Conservation (phyloP, 2,888 invertebrate species). For the Eupithecia pulchellata region DNA sequence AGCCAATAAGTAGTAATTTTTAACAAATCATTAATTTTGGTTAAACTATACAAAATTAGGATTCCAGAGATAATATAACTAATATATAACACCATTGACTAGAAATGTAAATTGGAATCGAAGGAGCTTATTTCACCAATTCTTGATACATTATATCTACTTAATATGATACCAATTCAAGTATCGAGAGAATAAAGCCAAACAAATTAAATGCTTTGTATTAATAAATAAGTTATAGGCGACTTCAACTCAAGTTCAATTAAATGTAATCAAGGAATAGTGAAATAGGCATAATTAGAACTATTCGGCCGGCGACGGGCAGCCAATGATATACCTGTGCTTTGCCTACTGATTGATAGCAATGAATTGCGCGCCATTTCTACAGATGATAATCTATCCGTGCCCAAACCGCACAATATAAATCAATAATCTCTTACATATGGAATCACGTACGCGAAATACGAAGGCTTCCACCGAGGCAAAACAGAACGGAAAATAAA, state of each 20-base stretch:
- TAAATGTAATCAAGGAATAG: background rate
- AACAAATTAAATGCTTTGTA: background rate
- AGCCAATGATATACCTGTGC: background rate
- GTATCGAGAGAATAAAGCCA: background rate
- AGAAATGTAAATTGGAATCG: background rate
- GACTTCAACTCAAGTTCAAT: too few relatives aligned
- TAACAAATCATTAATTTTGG: background rate
- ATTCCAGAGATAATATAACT: background rate
- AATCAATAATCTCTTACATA: conserved; percentile 31
- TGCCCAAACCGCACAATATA: background rate
- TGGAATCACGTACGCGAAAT: conserved; percentile 32
- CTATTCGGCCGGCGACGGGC: conserved; percentile 1
- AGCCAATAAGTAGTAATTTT: background rate
- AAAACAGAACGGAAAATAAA: conserved; percentile 31
- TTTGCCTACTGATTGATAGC: conserved; percentile 9
- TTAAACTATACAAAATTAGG: background rate
- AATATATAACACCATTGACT: background rate
- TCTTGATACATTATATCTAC: background rate
- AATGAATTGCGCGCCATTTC: conserved; percentile 11
- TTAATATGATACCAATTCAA: background rate
- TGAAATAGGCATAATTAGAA: background rate
- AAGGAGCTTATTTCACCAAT: background rate
- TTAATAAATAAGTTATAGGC: background rate
- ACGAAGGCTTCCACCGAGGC: conserved; percentile 38
- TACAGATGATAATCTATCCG: conserved; percentile 11